These are phyloP conservation scores for Drosophila pruinosa DNA, from an alignment of 1,140 invertebrate species.

Conservation along the genomic window DNA sequence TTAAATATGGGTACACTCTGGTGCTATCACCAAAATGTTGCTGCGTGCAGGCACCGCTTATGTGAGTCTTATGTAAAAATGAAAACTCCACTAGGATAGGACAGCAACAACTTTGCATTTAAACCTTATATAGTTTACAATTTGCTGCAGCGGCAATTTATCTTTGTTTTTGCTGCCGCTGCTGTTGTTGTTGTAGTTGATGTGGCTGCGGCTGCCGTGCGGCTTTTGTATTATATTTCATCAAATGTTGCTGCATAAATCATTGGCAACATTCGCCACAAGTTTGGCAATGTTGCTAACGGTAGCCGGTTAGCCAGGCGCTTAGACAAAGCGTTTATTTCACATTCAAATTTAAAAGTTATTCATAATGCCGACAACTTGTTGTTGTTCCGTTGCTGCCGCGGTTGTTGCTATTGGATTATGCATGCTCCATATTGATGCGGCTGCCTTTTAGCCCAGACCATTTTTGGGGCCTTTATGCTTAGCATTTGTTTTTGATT, in stretches of 20 bases:
- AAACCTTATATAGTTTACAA: constrained; percentile 75
- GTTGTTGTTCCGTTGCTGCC: constrained; percentile 6
- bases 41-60: constrained; percentile 3
- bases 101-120: constrained; percentile 57
- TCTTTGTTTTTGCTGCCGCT: constrained; percentile 52
- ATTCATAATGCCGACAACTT: constrained; percentile 75
- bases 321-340: constrained; percentile 80
- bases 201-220: constrained; percentile 45
- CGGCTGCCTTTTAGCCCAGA: constrained; percentile 58
- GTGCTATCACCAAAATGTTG: not conserved
- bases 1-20: not conserved
- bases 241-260: constrained; percentile 79
- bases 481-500: constrained; percentile 70
- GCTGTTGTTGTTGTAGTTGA: constrained; percentile 18
- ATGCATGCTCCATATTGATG: constrained; percentile 70
- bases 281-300: constrained; percentile 65
- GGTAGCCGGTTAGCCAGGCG: constrained; percentile 56
- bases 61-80: constrained; percentile 50
- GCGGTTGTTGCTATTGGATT: constrained; percentile 10
- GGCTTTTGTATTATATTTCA: constrained; percentile 81
- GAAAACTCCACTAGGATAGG: constrained; percentile 4
- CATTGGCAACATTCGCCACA: constrained; percentile 58
- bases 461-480: constrained; percentile 63
- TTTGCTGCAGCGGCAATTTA: constrained; percentile 72
- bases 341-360: constrained; percentile 81